Base-by-base conservation (phyloP, 2,113 vertebrate genomes). In the Glaucidium brasilianum region DNA sequence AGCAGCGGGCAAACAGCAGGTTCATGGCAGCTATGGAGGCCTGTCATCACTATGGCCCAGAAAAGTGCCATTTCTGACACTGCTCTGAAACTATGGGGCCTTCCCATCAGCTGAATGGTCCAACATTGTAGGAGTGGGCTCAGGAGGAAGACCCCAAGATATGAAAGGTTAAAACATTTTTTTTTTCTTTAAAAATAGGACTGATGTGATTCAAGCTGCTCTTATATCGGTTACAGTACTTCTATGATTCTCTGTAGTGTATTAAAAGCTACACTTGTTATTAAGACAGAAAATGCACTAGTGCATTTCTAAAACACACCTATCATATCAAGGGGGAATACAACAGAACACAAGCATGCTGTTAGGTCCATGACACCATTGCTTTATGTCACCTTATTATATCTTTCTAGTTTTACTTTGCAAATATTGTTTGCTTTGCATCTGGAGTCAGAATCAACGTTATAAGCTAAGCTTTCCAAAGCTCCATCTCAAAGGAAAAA, bases 41-140 rank as follows among this genome's bases (percentile, higher is more conserved):
- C 30, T 10, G 15, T 35, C 0, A 0, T 6, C 2, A 1, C 60
- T 8, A 1, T 32, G 2, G 72, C 60, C 47, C 55, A 12, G 41
- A 47, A 52, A 52, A 63, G 37, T 71, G 12, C 11, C 3, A 4
- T 3, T 49, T 76, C 29, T 22, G 52, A 30, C 23, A 2, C 16
- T 55, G 50, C 16, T 14, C 58, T 39, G 49, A 34, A 74, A 35
- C 39, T 21, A 10, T 3, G 4, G 3, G 1, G 10, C 21, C 30
- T 35, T 52, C 13, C 39, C 43, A 2, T 20, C 13, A 9, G 49
- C 35, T 1, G 0, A 45, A 19, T 4, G 0, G 62, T 20, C 62
- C 58, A 19, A 39, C 15, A 41, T 74, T 67, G 45, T 37, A 72
- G 43, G 11, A 89, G 10, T 22, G 12, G 60, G 34, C 60, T 89